Evolutionary conservation across 2,888 invertebrate species (phyloP), one percentile per base, ranked within the genome.

Genomic region (Deroplatys truncata): DNA sequence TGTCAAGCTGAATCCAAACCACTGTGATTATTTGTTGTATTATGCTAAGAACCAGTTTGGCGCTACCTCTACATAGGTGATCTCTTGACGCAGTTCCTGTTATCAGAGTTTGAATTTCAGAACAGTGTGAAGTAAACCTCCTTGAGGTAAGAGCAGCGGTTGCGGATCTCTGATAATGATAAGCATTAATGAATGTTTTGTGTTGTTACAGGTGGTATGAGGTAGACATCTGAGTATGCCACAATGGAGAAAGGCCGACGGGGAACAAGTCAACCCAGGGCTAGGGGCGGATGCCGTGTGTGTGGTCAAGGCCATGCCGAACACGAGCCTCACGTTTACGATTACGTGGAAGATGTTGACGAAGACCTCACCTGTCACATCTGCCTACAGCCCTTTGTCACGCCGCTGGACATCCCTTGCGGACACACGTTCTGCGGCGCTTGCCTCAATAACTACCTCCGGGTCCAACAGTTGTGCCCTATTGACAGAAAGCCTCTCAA

Each of bases 361-460:
- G 93, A 93, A 91, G 94, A 94, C 89, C 92, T 94, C 84, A 93
- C 93, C 91, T 94, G 94, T 91, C 93, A 93, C 91, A 93, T 94
- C 90, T 94, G 94, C 91, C 92, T 93, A 31, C 94, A 94, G 92
- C 94, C 94, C 0, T 92, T 94, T 90, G 94, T 94, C 89, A 93
- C 93, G 88, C 94, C 94, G 5, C 91, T 93, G 88, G 94, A 94
- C 92, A 94, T 94, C 2, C 93, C 93, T n/a, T 94, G 94, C 92
- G 94, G 94, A 83, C 94, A 94, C 91, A 92, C 93, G 56, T 94
- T 94, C 92, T 94, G 94, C 92, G 92, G 93, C 15, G 92, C 92
- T 43, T 94, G 94, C 91, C 92, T 94, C 43, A 88, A 35, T 83
- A 90, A 83, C 87, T 91, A 90, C 86, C 90, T 91, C 5, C 94